These are phyloP conservation scores for Bucco capensis DNA, from an alignment of 2,113 vertebrate genomes.

Conservation along the genomic window DNA sequence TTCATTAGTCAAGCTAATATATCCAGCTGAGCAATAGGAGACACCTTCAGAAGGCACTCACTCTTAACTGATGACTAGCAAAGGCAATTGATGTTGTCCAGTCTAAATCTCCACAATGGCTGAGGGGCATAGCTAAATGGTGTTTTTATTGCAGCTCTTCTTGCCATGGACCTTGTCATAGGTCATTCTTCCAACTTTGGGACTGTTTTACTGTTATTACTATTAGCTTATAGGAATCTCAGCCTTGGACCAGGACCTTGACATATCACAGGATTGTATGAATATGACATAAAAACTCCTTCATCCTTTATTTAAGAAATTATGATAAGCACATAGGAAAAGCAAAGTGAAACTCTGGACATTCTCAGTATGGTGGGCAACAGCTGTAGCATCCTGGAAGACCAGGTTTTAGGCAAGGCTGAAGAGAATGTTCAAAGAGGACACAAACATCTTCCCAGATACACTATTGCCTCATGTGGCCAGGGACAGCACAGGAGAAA, in stretches of 20 bases:
- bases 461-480: neutral
- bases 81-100: neutral
- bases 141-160: neutral
- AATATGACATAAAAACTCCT: neutral
- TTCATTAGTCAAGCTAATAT: neutral
- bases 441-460: neutral
- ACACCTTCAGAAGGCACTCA: neutral
- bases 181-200: neutral
- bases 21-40: neutral
- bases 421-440: neutral
- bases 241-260: neutral
- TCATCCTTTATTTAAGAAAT: neutral
- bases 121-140: neutral
- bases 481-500: neutral
- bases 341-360: neutral
- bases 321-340: accelerated
- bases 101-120: neutral
- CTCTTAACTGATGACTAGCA: neutral
- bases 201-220: neutral
- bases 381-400: neutral
- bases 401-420: neutral
- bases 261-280: accelerated
- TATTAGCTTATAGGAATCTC: neutral
- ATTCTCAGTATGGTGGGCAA: neutral
- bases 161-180: neutral